A percentile compares a stretch with the other conserved stretches of the same genome.
Conservation (phyloP, 2,797 vertebrate genomes). For the Neopelma chrysocephalum region DNA sequence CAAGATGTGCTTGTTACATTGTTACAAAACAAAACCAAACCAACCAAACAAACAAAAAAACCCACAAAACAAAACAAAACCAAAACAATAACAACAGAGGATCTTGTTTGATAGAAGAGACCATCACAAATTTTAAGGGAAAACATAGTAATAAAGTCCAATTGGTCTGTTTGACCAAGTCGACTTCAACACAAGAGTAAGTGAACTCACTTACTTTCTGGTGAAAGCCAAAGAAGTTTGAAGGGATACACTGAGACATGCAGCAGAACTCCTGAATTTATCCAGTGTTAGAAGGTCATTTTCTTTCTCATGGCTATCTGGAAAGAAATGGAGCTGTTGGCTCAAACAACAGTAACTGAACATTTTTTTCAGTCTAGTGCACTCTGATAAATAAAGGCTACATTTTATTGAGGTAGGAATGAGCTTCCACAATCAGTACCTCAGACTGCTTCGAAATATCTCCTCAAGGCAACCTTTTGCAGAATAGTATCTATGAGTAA, state of each 20-base stretch:
- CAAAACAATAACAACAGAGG: background rate
- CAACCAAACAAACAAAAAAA: background rate
- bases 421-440: background rate
- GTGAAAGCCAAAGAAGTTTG: background rate
- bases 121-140: background rate
- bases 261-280: background rate
- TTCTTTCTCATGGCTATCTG: background rate
- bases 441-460: background rate
- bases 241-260: background rate
- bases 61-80: background rate
- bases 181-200: background rate
- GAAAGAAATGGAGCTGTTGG: background rate
- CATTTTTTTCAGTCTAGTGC: background rate
- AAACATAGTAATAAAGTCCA: background rate
- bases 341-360: background rate
- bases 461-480: background rate
- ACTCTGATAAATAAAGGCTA: background rate
- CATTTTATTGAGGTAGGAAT: background rate
- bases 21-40: background rate
- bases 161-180: background rate
- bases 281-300: background rate
- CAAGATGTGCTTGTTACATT: background rate
- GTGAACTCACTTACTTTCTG: background rate
- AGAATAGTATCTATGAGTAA: background rate
- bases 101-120: background rate